Percentiles rank a stretch among this genome's conserved stretches.
These are phyloP conservation scores for Rhodophaea formosa DNA, from an alignment of 2,888 invertebrate genomes.

Conservation along the genomic window DNA sequence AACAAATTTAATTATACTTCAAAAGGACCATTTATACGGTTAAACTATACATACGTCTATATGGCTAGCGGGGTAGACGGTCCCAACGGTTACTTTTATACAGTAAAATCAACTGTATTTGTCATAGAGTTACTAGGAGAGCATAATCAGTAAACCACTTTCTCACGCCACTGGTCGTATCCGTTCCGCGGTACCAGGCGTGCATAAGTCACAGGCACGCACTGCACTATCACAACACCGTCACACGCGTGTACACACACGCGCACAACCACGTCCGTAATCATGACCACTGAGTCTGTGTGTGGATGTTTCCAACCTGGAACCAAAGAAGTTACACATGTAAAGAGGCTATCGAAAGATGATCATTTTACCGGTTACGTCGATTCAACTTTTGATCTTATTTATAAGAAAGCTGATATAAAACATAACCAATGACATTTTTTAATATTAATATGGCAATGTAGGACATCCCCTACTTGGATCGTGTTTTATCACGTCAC, in stretches of 20 bases:
- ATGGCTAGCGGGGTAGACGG: background rate
- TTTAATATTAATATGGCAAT: too few relatives aligned
- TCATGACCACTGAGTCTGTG: constrained; percentile 5
- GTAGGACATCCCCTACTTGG: too few relatives aligned
- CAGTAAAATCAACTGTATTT: background rate
- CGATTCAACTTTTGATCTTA: too few relatives aligned
- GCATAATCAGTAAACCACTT: background rate
- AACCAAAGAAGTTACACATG: background rate
- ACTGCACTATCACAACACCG: constrained; percentile 3
- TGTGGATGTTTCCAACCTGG: constrained; percentile 1
- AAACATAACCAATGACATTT: too few relatives aligned
- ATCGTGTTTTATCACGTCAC: too few relatives aligned
- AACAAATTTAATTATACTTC: too few relatives aligned
- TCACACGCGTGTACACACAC: background rate
- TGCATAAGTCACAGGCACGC: background rate
- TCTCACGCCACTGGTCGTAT: background rate
- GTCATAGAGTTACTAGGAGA: background rate
- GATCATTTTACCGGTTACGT: too few relatives aligned
- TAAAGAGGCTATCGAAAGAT: too few relatives aligned
- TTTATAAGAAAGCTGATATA: too few relatives aligned
- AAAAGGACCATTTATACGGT: too few relatives aligned
- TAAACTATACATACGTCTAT: too few relatives aligned
- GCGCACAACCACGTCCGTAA: constrained; percentile 13
- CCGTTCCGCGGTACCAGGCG: background rate
- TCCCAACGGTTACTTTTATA: background rate